These are phyloP conservation scores for Pelobates cultripes DNA, from an alignment of 2,797 vertebrate species.

Conservation along the genomic window DNA sequence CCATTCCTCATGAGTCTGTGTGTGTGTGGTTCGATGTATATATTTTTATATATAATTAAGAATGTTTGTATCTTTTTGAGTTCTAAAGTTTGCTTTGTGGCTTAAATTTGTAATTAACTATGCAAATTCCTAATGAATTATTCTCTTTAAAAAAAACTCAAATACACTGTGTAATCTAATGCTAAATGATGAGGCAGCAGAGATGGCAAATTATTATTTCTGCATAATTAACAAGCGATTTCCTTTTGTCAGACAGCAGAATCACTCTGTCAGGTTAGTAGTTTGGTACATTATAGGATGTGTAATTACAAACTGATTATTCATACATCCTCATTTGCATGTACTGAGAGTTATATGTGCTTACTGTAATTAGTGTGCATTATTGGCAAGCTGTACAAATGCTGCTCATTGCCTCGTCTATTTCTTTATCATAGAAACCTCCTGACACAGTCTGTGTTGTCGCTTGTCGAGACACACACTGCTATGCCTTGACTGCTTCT, in stretches of 20 bases:
- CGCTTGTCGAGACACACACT: neutral
- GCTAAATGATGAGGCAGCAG: constrained; percentile 31
- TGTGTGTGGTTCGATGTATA: neutral
- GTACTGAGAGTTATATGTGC: constrained; percentile 56
- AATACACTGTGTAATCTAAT: constrained; percentile 45
- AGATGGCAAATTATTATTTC: constrained; percentile 33
- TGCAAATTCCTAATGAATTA: constrained; percentile 7
- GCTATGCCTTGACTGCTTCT: neutral
- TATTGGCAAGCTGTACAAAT: constrained; percentile 29
- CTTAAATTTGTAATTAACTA: constrained; percentile 4
- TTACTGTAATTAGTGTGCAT: constrained; percentile 52
- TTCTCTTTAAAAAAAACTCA: constrained; percentile 25
- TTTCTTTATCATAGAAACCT: neutral
- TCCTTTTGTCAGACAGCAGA: constrained; percentile 71
- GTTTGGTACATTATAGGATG: constrained; percentile 30
- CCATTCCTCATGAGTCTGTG: neutral
- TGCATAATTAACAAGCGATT: constrained; percentile 59
- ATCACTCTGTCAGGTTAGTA: constrained; percentile 71
- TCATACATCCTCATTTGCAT: constrained; percentile 47
- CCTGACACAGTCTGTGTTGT: constrained; percentile 7
- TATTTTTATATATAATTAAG: neutral
- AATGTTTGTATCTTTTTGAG: neutral
- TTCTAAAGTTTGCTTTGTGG: constrained; percentile 1
- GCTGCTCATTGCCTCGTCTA: constrained; percentile 29
- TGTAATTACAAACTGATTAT: constrained; percentile 51